phyloP scores from a whole-genome alignment of 2,113 vertebrate species.

The Cathartes aura region DNA sequence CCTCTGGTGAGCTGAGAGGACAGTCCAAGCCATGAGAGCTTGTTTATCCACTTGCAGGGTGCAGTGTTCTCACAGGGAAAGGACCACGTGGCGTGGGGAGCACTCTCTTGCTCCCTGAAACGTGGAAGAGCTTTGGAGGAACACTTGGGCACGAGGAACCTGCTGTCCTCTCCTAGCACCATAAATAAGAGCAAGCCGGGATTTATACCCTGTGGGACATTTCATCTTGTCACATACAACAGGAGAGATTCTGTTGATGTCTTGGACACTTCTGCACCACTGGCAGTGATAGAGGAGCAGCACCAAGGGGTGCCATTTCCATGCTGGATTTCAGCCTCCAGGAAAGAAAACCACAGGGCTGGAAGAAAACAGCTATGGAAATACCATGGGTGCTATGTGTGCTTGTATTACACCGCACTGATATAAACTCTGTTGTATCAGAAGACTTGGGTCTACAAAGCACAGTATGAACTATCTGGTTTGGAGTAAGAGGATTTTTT shows the following conservation, averaged over 20 bases:
- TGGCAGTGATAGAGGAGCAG: neutral
- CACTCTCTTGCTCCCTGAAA: neutral
- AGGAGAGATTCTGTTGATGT: neutral
- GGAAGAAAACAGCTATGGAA: neutral
- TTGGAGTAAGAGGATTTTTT: neutral
- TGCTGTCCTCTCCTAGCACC: neutral
- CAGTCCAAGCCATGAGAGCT: neutral
- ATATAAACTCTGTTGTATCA: neutral
- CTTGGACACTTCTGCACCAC: neutral
- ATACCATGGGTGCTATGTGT: neutral
- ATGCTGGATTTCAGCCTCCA: neutral
- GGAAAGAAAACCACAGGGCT: neutral
- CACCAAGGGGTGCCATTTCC: neutral
- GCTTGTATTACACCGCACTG: neutral
- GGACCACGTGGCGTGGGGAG: accelerated
- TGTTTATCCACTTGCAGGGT: neutral
- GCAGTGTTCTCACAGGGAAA: neutral
- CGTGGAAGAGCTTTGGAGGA: neutral
- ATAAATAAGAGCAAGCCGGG: neutral
- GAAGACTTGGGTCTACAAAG: neutral
- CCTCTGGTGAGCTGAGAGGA: neutral
- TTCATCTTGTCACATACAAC: neutral
- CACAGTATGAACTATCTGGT: neutral
- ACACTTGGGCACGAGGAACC: accelerated
- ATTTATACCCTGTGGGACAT: neutral